These are phyloP conservation scores for Drosophila malerkotliana DNA, from an alignment of 1,140 invertebrate genomes.

Conservation along the genomic window DNA sequence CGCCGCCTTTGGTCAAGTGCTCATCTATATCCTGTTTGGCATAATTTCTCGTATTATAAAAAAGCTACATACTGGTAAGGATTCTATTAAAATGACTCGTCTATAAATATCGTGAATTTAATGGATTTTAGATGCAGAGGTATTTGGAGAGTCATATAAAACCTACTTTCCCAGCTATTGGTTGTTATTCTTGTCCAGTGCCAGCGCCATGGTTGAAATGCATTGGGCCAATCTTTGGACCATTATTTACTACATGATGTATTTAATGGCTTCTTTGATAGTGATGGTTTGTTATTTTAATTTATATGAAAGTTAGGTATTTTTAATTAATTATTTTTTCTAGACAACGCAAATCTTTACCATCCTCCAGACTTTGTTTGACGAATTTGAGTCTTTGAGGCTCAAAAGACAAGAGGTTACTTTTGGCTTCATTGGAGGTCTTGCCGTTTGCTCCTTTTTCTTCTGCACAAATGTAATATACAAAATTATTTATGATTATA, in stretches of 20 bases:
- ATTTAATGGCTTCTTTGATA: slow-evolving; percentile 44
- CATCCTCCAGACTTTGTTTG: slow-evolving; percentile 59
- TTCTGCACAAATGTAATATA: slow-evolving; percentile 69
- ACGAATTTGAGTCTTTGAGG: slow-evolving; percentile 67
- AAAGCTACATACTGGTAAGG: slow-evolving; percentile 33
- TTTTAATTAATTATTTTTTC: neutral
- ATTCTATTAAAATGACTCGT: neutral
- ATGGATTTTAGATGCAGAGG: slow-evolving; percentile 2
- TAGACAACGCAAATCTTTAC: slow-evolving; percentile 65
- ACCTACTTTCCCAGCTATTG: slow-evolving; percentile 35
- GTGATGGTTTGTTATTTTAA: slow-evolving; percentile 49
- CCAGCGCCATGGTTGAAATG: slow-evolving; percentile 41
- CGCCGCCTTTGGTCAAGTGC: slow-evolving; percentile 61
- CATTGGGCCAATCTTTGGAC: slow-evolving; percentile 59
- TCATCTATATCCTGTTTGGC: slow-evolving; percentile 60
- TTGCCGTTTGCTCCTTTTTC: slow-evolving; percentile 45
- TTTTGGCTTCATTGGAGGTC: slow-evolving; percentile 43
- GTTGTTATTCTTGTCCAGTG: slow-evolving; percentile 58
- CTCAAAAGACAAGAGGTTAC: slow-evolving; percentile 44
- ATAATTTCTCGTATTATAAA: slow-evolving; percentile 55
- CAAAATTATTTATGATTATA: too few species aligned
- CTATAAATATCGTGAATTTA: neutral
- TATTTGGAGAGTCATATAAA: neutral
- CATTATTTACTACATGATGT: slow-evolving; percentile 60
- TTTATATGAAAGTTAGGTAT: neutral